These are phyloP conservation scores for Scaptomyza cyrtandrae DNA, from an alignment of 2,888 invertebrate genomes.

Conservation along the genomic window DNA sequence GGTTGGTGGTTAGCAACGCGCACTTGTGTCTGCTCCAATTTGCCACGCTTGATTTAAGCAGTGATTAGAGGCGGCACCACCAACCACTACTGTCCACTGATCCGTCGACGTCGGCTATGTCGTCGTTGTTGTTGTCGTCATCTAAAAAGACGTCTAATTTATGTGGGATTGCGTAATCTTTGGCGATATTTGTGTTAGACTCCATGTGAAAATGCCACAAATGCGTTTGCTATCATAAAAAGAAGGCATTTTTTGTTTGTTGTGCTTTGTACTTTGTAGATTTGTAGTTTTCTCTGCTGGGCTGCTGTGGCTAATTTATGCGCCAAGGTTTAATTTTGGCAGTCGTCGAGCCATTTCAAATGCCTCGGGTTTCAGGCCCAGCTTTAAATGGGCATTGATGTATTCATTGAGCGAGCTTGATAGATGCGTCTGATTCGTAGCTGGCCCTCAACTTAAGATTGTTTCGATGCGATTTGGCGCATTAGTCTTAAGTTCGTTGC, in stretches of 20 bases:
- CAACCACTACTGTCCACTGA: not conserved
- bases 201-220: constrained; percentile 71
- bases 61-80: constrained; percentile 69
- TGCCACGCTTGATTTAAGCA: constrained; percentile 78
- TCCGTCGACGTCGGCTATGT: constrained; percentile 1
- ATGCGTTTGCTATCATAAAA: constrained; percentile 50
- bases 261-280: constrained; percentile 26
- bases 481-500: constrained; percentile 37
- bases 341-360: constrained; percentile 25
- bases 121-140: constrained; percentile 32
- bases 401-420: constrained; percentile 74
- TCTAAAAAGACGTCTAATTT: constrained; percentile 69
- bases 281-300: constrained; percentile 10
- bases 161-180: constrained; percentile 72
- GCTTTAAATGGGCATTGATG: constrained; percentile 76
- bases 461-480: constrained; percentile 25
- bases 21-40: constrained; percentile 79
- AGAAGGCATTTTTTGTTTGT: constrained; percentile 18
- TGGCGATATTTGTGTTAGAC: constrained; percentile 39
- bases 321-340: constrained; percentile 68
- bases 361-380: constrained; percentile 41
- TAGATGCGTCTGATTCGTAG: constrained; percentile 54
- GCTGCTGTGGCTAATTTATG: constrained; percentile 68
- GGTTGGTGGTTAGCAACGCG: constrained; percentile 51
- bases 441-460: constrained; percentile 15